Percentiles rank a stretch among this genome's conserved stretches.
Conservation (phyloP, 2,888 invertebrate species). For the Catocala fraxini region DNA sequence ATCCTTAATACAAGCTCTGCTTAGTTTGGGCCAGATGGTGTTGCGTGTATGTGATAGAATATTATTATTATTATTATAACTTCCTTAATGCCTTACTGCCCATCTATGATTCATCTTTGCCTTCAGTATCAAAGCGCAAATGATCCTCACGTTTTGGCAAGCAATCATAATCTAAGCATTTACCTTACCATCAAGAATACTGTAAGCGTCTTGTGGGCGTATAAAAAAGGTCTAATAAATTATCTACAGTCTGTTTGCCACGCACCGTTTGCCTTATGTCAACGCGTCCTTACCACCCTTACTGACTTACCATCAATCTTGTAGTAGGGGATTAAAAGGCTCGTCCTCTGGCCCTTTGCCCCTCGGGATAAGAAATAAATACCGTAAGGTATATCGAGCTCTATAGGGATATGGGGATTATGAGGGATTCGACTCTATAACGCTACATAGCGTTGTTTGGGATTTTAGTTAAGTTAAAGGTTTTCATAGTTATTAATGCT, state of each 20-base stretch:
- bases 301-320: conserved; percentile 53
- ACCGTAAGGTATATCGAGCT: conserved; percentile 23
- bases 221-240: too few relatives aligned
- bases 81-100: too few relatives aligned
- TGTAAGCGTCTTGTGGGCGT: too few relatives aligned
- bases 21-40: too few relatives aligned
- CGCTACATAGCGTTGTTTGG: conserved; percentile 15
- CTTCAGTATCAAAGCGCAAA: too few relatives aligned
- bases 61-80: too few relatives aligned
- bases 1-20: too few relatives aligned
- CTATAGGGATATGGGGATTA: conserved; percentile 18
- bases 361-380: conserved; percentile 40
- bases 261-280: conserved; percentile 4
- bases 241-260: neutral
- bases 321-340: conserved; percentile 50
- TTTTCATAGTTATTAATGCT: conserved; percentile 10
- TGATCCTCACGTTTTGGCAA: too few relatives aligned
- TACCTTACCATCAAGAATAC: too few relatives aligned
- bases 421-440: conserved; percentile 25
- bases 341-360: conserved; percentile 40
- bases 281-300: conserved; percentile 9
- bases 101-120: too few relatives aligned
- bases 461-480: conserved; percentile 8
- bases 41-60: too few relatives aligned
- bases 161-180: too few relatives aligned